Evolutionary conservation across 2,113 vertebrate genomes (phyloP).

Genomic region (Zapornia atra): DNA sequence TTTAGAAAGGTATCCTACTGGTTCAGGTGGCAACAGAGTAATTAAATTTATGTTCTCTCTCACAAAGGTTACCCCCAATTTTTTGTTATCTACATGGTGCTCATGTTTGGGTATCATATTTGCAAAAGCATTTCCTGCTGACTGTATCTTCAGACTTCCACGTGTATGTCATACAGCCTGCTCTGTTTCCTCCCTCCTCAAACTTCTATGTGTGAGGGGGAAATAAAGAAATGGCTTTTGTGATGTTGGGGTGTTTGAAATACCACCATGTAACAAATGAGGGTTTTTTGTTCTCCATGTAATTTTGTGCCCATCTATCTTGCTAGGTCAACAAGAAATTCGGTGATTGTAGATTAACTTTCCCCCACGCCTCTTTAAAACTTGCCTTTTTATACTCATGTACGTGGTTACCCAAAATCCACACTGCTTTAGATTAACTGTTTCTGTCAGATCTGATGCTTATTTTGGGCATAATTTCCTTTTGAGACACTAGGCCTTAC

Average conservation of each 20-base stretch:
- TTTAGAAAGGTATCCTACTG: background rate
- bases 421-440: background rate
- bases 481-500: background rate
- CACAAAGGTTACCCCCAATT: background rate
- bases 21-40: background rate
- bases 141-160: background rate
- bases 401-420: background rate
- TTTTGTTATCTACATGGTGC: background rate
- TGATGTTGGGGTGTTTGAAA: background rate
- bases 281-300: background rate
- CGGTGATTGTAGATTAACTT: background rate
- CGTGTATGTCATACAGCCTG: background rate
- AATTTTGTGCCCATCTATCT: background rate
- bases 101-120: background rate
- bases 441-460: background rate
- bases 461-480: background rate
- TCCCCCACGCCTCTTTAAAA: fast-evolving
- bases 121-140: slow-evolving; percentile 24
- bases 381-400: fast-evolving
- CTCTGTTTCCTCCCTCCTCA: background rate
- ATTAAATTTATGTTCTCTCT: background rate
- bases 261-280: background rate
- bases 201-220: background rate
- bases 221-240: background rate
- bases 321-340: background rate